Base-by-base conservation (phyloP, 2,888 invertebrate genomes). In the Antitype chi region DNA sequence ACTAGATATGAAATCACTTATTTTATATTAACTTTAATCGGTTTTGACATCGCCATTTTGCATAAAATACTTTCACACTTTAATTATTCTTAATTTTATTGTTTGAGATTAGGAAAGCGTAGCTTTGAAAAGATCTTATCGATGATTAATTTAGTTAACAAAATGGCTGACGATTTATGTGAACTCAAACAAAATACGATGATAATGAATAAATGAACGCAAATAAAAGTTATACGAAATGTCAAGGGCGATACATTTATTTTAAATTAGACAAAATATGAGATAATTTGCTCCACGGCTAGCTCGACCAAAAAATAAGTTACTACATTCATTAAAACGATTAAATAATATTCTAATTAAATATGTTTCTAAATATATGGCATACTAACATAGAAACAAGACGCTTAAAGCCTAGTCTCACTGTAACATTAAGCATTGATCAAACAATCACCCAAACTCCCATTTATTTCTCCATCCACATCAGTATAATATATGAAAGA, bases 71-170 rank as follows among this genome's bases (percentile, higher is more conserved):
- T 78, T 76, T 85, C 74, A 66, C 72, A 52, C 60, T 72, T 47
- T 7, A 69, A 78, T 76, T 64, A 70, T 74, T 38, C 55, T 70
- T 43, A 11, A 77, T 71, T 84, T 84, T 67, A 76, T 87, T 87
- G 73, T 81, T 76, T 53, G 1, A 47, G 43, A 75, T 74, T 55
- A 70, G 15, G 55, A 80, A 76, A 53, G 43, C 53, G 25, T 32
- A 43, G 55, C 64, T 74, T 75, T 77, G 80, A 53, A 74, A 67
- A 78, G 75, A 77, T 76, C 38, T 66, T 75, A 77, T 81, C 74
- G 11, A 43, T 70, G 67, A 77, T 64, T 76, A 69, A 78, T 79
- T 49, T 15, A 47, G 47, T 78, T 52, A 38, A 52, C 59, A 63
- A 78, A 84, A 79, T 70, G 60, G 49, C 84, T 52, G 47, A 23